These are phyloP conservation scores for Mareca strepera DNA, from an alignment of 2,797 vertebrate species.

Conservation along the genomic window DNA sequence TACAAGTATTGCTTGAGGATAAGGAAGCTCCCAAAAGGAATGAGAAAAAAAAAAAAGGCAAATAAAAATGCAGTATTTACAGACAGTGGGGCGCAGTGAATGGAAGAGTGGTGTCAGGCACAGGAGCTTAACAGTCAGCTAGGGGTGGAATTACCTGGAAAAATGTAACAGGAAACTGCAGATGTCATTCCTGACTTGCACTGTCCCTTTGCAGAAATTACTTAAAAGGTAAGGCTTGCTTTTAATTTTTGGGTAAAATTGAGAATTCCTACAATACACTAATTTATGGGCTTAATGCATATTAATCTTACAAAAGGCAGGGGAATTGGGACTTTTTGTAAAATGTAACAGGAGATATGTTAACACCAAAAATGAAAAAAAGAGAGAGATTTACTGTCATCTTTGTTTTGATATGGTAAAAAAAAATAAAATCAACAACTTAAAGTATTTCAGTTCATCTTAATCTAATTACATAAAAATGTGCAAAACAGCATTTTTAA, in stretches of 20 bases:
- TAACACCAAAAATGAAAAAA: background rate
- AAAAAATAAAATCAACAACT: background rate
- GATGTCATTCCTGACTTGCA: background rate
- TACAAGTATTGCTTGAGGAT: background rate
- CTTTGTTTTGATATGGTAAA: background rate
- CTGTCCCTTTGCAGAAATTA: background rate
- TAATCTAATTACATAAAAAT: background rate
- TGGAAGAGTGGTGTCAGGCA: background rate
- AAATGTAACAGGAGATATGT: background rate
- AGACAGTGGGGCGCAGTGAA: background rate
- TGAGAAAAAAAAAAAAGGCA: background rate
- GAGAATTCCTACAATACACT: background rate
- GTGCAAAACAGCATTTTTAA: background rate
- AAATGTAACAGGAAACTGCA: background rate
- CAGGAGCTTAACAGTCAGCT: background rate
- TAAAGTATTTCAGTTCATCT: background rate
- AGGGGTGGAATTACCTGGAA: background rate
- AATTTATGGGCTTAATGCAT: background rate
- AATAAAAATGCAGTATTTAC: background rate
- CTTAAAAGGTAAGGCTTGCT: background rate
- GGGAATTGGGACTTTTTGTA: background rate
- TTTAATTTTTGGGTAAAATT: background rate
- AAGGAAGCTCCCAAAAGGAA: background rate
- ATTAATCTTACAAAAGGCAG: background rate
- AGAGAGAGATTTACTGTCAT: background rate